Conservation (phyloP, 37 sponge, comb jelly and placozoan genomes). For the Crambe crambe region DNA sequence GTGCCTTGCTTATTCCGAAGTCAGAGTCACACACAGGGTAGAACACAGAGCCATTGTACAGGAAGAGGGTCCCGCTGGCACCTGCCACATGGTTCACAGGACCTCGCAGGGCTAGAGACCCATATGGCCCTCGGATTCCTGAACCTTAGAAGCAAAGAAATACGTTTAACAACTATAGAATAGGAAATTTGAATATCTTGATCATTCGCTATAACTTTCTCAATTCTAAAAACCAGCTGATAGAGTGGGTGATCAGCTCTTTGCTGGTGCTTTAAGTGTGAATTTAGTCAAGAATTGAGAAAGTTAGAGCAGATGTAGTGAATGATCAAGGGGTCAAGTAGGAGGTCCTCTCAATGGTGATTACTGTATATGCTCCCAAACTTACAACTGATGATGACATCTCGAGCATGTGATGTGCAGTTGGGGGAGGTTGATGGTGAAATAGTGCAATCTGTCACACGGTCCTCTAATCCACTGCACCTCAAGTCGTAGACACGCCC, state of each 20-base stretch:
- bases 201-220: too few species aligned
- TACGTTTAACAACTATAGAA: too few species aligned
- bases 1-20: constrained; percentile 11
- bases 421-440: neutral
- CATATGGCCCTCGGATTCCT: constrained; percentile 1
- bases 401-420: neutral
- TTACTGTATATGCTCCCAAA: too few species aligned
- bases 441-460: neutral
- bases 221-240: too few species aligned
- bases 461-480: neutral
- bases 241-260: too few species aligned
- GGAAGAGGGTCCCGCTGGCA: constrained; percentile 14
- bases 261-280: too few species aligned
- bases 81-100: constrained; percentile 9
- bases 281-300: too few species aligned
- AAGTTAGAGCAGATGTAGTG: too few species aligned
- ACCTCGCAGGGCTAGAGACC: constrained; percentile 22
- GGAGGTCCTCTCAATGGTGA: too few species aligned
- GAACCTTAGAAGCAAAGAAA: constrained; percentile 10
- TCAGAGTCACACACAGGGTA: constrained; percentile 29
- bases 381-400: neutral
- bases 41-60: neutral
- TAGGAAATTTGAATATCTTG: too few species aligned
- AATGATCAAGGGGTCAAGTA: too few species aligned
- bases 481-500: neutral